Conservation (phyloP, 2,113 vertebrate species). For the Rostratula benghalensis region DNA sequence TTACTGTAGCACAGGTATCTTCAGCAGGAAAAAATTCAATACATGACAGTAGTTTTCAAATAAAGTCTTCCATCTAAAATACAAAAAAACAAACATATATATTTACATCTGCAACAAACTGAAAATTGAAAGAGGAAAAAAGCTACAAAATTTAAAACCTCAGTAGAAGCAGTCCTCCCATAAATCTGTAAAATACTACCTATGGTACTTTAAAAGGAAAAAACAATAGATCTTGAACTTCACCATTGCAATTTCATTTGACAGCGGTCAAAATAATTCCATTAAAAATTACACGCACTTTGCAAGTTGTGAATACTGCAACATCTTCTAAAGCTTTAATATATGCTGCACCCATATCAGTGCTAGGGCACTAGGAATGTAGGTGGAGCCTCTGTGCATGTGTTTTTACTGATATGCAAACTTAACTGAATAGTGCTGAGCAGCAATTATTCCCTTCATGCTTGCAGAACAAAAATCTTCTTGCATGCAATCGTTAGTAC, state of each 20-base stretch:
- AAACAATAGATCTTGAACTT: neutral
- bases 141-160: neutral
- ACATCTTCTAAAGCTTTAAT: slow-evolving; percentile 39
- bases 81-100: slow-evolving; percentile 73
- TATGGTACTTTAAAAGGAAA: neutral
- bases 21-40: slow-evolving; percentile 83
- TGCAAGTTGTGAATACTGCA: neutral
- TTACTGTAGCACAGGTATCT: slow-evolving; percentile 69
- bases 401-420: slow-evolving; percentile 70
- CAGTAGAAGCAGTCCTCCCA: neutral
- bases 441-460: slow-evolving; percentile 70
- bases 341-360: slow-evolving; percentile 40
- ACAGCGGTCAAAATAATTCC: neutral
- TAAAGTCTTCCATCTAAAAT: slow-evolving; percentile 98
- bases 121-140: neutral
- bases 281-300: neutral
- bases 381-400: slow-evolving; percentile 37
- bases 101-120: neutral
- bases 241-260: neutral
- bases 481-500: slow-evolving; percentile 51
- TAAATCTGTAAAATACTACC: neutral
- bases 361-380: slow-evolving; percentile 16
- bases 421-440: slow-evolving; percentile 49
- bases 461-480: slow-evolving; percentile 69
- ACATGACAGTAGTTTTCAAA: slow-evolving; percentile 99